These are phyloP conservation scores for Hirtodrosophila trivittata DNA, from an alignment of 2,888 invertebrate species.

Conservation along the genomic window DNA sequence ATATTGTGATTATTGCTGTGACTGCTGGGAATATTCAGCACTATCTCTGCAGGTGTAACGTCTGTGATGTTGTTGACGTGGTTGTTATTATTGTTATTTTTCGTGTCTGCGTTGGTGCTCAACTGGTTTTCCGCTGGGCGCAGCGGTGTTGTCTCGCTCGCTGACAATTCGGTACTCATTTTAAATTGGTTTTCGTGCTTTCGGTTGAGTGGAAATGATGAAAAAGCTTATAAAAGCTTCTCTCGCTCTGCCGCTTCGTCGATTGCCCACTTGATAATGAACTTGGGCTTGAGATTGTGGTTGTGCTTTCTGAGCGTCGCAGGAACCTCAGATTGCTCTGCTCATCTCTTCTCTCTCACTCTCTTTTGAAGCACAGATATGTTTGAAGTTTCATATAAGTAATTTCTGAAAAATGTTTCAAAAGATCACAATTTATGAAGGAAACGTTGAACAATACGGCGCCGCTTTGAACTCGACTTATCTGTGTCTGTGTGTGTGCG, in stretches of 20 bases:
- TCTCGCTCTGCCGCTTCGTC: constrained; percentile 11
- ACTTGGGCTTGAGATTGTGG: constrained; percentile 50
- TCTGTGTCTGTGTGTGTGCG: neutral
- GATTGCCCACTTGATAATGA: constrained; percentile 58
- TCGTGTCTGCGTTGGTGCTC: constrained; percentile 44
- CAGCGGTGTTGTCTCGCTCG: constrained; percentile 83
- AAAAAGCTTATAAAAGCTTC: constrained; percentile 47
- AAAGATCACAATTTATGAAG: constrained; percentile 20
- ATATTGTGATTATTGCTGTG: constrained; percentile 23
- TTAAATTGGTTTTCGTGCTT: constrained; percentile 32
- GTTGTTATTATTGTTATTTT: constrained; percentile 25
- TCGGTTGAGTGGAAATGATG: constrained; percentile 19
- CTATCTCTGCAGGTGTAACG: constrained; percentile 29
- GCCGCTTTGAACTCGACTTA: neutral
- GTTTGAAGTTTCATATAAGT: constrained; percentile 18
- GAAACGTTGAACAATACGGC: constrained; percentile 12
- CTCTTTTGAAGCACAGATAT: constrained; percentile 29
- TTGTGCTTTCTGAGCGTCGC: constrained; percentile 15
- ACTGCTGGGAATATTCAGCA: constrained; percentile 33
- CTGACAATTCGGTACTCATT: constrained; percentile 83
- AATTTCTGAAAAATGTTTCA: constrained; percentile 18
- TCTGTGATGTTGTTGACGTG: constrained; percentile 20
- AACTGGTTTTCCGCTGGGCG: constrained; percentile 77
- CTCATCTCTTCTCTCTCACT: constrained; percentile 23
- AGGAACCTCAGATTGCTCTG: constrained; percentile 16